Percentiles rank a stretch among this genome's conserved stretches.
These are phyloP conservation scores for Myotis pilosus DNA, from an alignment of 2,797 vertebrate genomes.

Conservation along the genomic window DNA sequence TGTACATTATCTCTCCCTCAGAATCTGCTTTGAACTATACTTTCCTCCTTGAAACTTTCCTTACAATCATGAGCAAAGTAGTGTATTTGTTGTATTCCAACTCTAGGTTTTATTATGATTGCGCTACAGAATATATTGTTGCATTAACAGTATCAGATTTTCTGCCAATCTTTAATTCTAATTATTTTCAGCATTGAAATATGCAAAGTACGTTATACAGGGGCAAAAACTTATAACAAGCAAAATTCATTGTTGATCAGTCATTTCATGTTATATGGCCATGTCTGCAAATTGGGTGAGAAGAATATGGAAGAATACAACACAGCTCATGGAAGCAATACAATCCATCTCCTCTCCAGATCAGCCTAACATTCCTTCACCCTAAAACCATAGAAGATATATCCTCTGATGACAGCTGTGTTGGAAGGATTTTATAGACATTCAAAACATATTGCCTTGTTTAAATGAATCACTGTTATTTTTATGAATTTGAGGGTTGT, in stretches of 20 bases:
- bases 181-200: background rate
- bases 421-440: background rate
- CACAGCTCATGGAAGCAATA: background rate
- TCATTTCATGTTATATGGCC: background rate
- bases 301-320: background rate
- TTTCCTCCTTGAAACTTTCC: background rate
- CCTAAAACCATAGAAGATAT: background rate
- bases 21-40: background rate
- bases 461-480: background rate
- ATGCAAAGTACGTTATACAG: background rate
- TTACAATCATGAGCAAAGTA: background rate
- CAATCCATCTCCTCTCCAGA: background rate
- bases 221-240: background rate
- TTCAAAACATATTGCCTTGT: background rate
- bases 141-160: background rate
- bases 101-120: constrained; percentile 15
- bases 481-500: background rate
- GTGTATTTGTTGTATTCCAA: background rate
- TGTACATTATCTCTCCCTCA: background rate
- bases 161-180: constrained; percentile 8
- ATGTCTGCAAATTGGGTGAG: background rate
- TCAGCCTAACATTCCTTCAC: background rate
- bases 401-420: background rate
- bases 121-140: background rate
- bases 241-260: background rate